phyloP scores from a whole-genome alignment of 2,797 vertebrate genomes.

The Schizothorax lantsangensis region DNA sequence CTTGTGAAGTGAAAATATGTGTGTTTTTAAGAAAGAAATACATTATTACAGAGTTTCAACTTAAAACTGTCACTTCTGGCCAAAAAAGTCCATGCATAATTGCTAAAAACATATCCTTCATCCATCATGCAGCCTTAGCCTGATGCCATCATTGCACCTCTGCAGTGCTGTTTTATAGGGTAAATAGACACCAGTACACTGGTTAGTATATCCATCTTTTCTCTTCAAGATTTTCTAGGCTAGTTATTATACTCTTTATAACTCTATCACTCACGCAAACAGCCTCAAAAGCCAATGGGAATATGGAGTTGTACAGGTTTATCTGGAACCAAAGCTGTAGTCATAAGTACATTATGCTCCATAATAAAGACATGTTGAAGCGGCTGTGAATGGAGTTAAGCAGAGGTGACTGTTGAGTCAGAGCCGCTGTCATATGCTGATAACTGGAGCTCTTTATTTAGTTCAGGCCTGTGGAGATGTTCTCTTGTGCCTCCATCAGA shows the following conservation, averaged over 20 bases:
- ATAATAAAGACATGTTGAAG: constrained; percentile 27
- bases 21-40: not conserved
- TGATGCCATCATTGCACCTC: not conserved
- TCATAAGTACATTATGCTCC: constrained; percentile 34
- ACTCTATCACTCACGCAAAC: not conserved
- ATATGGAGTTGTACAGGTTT: constrained; percentile 39
- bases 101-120: not conserved
- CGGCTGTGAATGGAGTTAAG: constrained; percentile 22
- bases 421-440: constrained; percentile 27
- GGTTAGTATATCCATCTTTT: not conserved
- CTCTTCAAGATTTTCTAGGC: not conserved
- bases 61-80: not conserved
- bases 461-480: constrained; percentile 19
- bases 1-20: not conserved
- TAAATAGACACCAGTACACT: not conserved
- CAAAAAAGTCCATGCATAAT: not conserved
- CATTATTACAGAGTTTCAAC: not conserved
- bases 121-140: not conserved
- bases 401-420: constrained; percentile 18
- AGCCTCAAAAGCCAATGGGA: not conserved
- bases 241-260: not conserved
- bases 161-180: not conserved
- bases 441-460: constrained; percentile 44
- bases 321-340: constrained; percentile 23
- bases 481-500: constrained; percentile 19